Conservation (phyloP, 2,113 vertebrate species). For the Hystrix brachyura region DNA sequence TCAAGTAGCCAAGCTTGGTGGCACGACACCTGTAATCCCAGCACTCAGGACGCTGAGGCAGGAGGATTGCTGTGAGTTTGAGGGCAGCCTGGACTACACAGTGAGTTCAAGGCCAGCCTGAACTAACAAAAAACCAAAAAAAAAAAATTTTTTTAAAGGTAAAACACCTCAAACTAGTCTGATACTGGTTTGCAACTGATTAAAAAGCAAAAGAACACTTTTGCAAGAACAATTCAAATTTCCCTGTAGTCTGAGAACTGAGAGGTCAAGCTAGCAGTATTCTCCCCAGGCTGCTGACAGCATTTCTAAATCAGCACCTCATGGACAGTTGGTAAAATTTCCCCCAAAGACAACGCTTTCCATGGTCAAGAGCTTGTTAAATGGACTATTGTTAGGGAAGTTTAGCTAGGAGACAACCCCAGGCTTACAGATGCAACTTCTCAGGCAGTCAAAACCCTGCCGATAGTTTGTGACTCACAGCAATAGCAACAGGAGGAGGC, state of each 20-base stretch:
- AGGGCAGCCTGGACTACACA: no score
- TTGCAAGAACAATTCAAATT: not conserved
- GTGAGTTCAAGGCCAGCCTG: not conserved
- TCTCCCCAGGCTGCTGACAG: not conserved
- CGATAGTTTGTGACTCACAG: not conserved
- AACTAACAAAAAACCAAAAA: not conserved
- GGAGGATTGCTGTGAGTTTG: not conserved
- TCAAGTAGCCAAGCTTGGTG: not conserved
- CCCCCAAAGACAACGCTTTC: not conserved
- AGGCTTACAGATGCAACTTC: not conserved
- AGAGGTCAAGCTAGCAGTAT: not conserved
- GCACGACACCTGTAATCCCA: not conserved
- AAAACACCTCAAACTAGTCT: not conserved
- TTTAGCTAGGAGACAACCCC: not conserved
- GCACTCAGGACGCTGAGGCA: not conserved
- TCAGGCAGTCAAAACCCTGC: not conserved
- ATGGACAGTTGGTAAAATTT: not conserved
- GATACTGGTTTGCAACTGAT: not conserved
- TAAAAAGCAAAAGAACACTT: not conserved
- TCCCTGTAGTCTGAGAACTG: not conserved
- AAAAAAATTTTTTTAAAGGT: not conserved
- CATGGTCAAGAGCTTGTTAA: not conserved
- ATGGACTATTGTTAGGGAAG: not conserved
- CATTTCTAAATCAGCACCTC: not conserved
- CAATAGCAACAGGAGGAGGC: not conserved